Evolutionary conservation across 2,113 vertebrate genomes (phyloP).

Genomic region (Tor tambroides): DNA sequence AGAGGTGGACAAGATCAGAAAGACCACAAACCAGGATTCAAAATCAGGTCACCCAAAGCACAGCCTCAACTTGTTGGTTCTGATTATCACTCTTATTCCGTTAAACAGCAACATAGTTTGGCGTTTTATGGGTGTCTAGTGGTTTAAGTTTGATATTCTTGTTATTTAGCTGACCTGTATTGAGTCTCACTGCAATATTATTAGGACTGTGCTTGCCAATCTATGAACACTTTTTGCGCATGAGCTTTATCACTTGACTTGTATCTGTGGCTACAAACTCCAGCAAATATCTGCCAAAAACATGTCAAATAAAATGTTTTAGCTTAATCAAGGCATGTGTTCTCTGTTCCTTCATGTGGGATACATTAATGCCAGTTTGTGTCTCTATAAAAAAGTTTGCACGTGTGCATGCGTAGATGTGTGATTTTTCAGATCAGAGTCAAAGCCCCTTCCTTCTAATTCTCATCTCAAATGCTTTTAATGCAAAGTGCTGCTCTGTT

Average conservation of each 20-base stretch:
- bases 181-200: not conserved
- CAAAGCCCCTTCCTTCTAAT: not conserved
- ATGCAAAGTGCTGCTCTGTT: too few species aligned
- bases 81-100: not conserved
- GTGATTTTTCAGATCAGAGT: too few species aligned
- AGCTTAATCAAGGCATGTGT: not conserved
- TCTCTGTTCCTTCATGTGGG: not conserved
- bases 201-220: not conserved
- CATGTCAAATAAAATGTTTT: not conserved
- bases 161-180: slow-evolving; percentile 2
- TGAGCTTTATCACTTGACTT: slow-evolving; percentile 5
- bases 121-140: not conserved
- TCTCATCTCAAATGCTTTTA: not conserved
- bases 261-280: slow-evolving; percentile 9
- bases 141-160: not conserved
- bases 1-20: not conserved
- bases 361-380: not conserved
- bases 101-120: not conserved
- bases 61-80: not conserved
- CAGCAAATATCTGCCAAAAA: not conserved
- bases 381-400: not conserved
- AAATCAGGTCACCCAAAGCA: not conserved
- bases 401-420: too few species aligned
- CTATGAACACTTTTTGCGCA: not conserved
- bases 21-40: not conserved